Base-by-base conservation (phyloP, 1,140 invertebrate species). In the Penaeus chinensis region DNA sequence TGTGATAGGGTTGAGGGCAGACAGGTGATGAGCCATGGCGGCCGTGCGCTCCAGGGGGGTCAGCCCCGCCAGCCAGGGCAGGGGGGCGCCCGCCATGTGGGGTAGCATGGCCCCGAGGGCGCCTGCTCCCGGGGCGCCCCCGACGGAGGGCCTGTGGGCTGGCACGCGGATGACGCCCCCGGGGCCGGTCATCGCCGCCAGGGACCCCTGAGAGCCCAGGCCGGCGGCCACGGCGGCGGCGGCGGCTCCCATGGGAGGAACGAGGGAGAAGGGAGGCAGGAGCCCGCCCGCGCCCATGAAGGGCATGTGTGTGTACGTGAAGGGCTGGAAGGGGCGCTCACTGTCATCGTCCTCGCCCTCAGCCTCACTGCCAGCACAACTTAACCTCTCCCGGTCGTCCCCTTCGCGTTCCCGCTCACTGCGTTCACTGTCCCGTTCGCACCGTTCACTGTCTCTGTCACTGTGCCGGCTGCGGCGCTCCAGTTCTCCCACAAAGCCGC, bases 281-380 rank as follows among this genome's bases (percentile, higher is more conserved):
- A 90, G 79, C 18, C 89, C 89, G 60, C 89, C 85, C 5, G 85
- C 80, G 47, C 87, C 87, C 65, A 89, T 88, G 84, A 90, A 90
- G 79, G 89, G 89, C 85, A 88, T 90, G 80, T 90, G 89, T 27
- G 89, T 90, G 74, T 88, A 90, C 24, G 89, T 88, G 79, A 88
- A 90, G 65, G 89, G 89, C 74, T 90, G 89, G 84, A 90, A 90
- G 79, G 88, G 88, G 18, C 88, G 82, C 76, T 89, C 87, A 18
- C 76, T 66, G 19, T 90, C 89, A 16, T 90, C 89, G 42, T 90
- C 89, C 71, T 90, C 89, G 19, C 89, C 89, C 76, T 82, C 88
- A 47, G 80, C 63, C 69, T 90, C 89, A 61, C 85, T 87, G 13
- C 88, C 83, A 42, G 54, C 88, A 54, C 86, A 88, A 76, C 86